phyloP scores from a whole-genome alignment of 1,140 invertebrate species.

The Laupala kohalensis region DNA sequence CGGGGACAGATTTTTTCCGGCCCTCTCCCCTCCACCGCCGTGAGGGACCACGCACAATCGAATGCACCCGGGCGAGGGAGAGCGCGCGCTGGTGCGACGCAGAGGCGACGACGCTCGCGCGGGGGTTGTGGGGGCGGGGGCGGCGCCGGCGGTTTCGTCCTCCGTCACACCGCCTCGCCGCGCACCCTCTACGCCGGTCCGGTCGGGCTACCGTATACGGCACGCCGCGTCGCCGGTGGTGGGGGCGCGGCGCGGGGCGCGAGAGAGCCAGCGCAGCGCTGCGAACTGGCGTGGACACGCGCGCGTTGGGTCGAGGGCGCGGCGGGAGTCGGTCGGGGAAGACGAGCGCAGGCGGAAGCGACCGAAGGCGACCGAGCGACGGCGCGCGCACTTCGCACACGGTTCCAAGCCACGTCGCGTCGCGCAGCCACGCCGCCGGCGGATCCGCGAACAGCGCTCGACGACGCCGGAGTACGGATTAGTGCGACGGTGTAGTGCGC shows the following conservation, averaged over 20 bases:
- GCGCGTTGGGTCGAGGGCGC: too few relatives aligned
- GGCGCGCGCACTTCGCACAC: not conserved
- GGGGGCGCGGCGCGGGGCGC: too few relatives aligned
- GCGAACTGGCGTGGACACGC: not conserved
- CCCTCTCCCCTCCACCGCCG: not conserved
- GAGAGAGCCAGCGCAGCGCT: not conserved
- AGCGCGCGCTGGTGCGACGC: not conserved
- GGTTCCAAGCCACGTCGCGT: not conserved
- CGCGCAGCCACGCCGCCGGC: too few relatives aligned
- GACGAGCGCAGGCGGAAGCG: too few relatives aligned
- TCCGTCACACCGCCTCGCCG: too few relatives aligned
- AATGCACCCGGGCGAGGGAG: not conserved
- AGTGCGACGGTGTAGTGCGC: too few relatives aligned
- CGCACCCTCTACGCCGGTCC: not conserved
- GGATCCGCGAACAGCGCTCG: too few relatives aligned
- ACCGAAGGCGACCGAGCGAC: too few relatives aligned
- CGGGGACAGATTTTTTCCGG: not conserved
- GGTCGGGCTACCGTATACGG: not conserved
- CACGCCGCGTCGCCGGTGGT: not conserved
- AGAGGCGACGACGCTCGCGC: not conserved
- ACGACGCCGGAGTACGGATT: too few relatives aligned
- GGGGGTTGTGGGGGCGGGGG: not conserved
- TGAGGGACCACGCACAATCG: not conserved
- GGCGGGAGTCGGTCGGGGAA: too few relatives aligned
- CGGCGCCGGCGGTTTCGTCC: not conserved